Conservation (phyloP, 2,797 vertebrate species). For the Schizopygopsis malacanthus region DNA sequence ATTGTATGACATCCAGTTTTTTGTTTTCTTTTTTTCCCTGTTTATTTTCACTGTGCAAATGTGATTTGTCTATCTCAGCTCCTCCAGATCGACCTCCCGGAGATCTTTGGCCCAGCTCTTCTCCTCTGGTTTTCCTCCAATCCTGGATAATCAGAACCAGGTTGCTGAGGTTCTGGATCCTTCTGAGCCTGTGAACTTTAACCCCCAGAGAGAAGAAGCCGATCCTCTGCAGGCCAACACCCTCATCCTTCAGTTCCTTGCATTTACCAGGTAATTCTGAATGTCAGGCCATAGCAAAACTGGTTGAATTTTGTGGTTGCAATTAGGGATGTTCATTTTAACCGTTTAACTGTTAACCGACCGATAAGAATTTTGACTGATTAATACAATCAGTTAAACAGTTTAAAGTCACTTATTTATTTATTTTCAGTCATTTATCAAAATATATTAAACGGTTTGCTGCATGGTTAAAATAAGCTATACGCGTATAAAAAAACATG, state of each 20-base stretch:
- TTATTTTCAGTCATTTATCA: no score
- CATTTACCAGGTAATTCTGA: slow-evolving; percentile 86
- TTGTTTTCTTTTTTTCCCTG: neutral
- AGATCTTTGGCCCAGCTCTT: slow-evolving; percentile 82
- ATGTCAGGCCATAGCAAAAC: neutral
- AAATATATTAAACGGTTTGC: no score
- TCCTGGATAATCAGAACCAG: slow-evolving; percentile 79
- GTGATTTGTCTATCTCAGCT: slow-evolving; percentile 68
- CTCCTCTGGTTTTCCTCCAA: slow-evolving; percentile 82
- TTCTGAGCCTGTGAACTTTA: slow-evolving; percentile 74
- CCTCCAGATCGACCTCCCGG: slow-evolving; percentile 78
- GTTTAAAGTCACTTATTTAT: no score
- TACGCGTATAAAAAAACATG: no score
- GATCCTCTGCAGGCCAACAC: slow-evolving; percentile 87
- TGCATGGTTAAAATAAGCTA: no score
- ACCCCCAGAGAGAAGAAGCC: slow-evolving; percentile 81
- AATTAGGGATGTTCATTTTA: no score
- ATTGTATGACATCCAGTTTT: neutral
- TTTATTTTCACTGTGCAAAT: neutral
- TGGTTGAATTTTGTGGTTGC: neutral
- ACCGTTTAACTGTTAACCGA: no score
- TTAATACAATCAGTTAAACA: no score
- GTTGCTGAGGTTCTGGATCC: slow-evolving; percentile 82
- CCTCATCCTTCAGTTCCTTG: slow-evolving; percentile 90
- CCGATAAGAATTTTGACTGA: no score